A percentile compares a stretch with the other conserved stretches of the same genome.
Evolutionary conservation across 2,113 vertebrate genomes (phyloP).

Genomic region (Rallus limicola): DNA sequence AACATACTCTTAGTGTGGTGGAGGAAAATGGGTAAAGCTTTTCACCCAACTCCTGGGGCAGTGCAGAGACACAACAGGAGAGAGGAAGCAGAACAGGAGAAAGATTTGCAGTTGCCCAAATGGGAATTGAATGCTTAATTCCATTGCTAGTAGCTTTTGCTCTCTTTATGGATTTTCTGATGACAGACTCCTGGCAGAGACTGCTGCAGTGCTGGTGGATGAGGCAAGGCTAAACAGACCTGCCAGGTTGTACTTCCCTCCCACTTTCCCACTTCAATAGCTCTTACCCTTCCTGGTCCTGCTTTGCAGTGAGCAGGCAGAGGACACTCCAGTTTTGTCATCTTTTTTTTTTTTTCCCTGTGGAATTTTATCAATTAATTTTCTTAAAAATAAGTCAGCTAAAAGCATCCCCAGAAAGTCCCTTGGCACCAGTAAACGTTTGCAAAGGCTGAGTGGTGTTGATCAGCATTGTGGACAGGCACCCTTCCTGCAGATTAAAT

Average conservation of each 20-base stretch:
- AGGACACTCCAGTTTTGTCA: neutral
- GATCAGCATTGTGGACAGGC: neutral
- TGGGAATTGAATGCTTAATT: neutral
- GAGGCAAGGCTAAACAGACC: neutral
- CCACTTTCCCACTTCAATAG: neutral
- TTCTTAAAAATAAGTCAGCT: slow-evolving; percentile 30
- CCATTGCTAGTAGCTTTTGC: neutral
- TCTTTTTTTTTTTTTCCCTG: neutral
- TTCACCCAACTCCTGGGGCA: neutral
- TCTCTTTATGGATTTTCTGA: neutral
- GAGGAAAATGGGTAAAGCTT: neutral
- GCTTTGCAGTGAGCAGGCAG: neutral
- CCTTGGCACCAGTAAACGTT: neutral
- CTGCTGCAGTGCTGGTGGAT: neutral
- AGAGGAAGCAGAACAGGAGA: neutral
- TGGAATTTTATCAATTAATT: slow-evolving; percentile 5
- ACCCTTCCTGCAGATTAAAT: neutral
- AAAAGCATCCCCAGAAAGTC: neutral
- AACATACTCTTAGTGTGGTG: fast-evolving
- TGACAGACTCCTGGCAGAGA: neutral
- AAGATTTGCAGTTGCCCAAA: neutral
- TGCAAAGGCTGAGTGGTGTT: neutral
- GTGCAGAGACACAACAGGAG: neutral
- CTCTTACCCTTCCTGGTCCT: neutral
- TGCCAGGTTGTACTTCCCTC: neutral